Conservation (phyloP, 2,113 vertebrate genomes). For the Sterrhoptilus dennistouni region DNA sequence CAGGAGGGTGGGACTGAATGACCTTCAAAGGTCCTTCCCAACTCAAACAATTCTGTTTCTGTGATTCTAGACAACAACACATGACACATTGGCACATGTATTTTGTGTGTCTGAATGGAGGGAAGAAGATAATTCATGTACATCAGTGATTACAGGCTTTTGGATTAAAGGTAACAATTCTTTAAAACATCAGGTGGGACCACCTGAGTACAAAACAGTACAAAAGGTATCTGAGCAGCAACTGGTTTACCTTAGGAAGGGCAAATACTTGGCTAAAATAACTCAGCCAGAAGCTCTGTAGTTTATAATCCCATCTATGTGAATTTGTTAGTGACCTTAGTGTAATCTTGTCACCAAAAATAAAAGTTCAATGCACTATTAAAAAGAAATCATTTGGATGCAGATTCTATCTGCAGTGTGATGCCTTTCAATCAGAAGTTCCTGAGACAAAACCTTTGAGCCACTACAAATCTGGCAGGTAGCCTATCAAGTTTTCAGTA, state of each 20-base stretch:
- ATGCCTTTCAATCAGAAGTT: not conserved
- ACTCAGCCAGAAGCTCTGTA: not conserved
- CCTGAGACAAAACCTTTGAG: not conserved
- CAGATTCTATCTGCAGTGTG: not conserved
- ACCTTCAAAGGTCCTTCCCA: not conserved
- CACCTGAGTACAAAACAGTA: not conserved
- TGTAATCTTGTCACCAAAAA: not conserved
- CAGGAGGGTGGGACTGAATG: not conserved
- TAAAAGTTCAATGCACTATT: not conserved
- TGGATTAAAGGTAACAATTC: not conserved
- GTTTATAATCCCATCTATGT: not conserved
- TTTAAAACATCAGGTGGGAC: not conserved
- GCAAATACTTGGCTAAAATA: not conserved
- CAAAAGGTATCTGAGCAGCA: not conserved
- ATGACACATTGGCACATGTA: accelerated
- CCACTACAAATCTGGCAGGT: not conserved
- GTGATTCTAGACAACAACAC: not conserved
- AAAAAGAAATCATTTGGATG: not conserved
- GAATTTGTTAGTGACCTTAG: not conserved
- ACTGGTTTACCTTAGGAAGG: not conserved
- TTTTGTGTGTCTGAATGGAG: not conserved
- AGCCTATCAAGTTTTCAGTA: not conserved
- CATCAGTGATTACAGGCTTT: not conserved
- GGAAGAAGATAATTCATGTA: not conserved
- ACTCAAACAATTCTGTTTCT: not conserved